Evolutionary conservation across 2,888 invertebrate genomes (phyloP), one percentile per base, ranked within the genome.

Genomic region (Elegia similella): DNA sequence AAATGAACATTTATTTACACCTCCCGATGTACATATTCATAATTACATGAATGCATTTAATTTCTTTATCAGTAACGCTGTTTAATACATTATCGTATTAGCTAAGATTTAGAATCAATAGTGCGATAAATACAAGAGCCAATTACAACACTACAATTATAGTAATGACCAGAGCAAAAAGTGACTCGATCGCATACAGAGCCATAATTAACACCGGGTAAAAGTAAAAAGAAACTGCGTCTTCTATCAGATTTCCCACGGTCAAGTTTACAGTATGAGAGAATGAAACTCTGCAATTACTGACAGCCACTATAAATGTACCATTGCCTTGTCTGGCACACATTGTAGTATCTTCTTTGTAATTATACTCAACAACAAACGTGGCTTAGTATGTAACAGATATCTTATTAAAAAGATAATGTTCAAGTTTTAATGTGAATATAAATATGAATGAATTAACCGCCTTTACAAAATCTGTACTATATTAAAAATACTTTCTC

Each of bases 191-290:
- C 59, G 56, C 52, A 52, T 55, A 59, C 52, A 52, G 42, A 34
- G 55, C 63, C 67, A 67, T 72, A 73, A 73, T 75, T 69, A 64
- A 48, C 53, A 34, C 32, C 62, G 62, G 71, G 79, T 81, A 83
- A 83, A 81, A 83, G 82, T 78, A 69, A 77, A 80, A 82, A 71
- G 72, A 72, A 81, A 80, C 76, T 69, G 70, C 70, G 64, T 68
- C 62, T 68, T 56, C 48, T 61, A 61, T 67, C 67, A 64, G 57
- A 64, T 57, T 86, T 87, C 87, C 79, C 86, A 87, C 85, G 86
- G 80, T 73, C 80, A 80, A 76, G 75, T 72, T 74, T 65, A 67
- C 72, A 72, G 71, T 70, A 73, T 70, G 74, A 75, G 73, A 78
- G 70, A 72, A 68, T 65, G 55, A 54, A 57, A 55, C 60, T 34